phyloP scores from a whole-genome alignment of 1,140 invertebrate species.

The Papilio aristodemus region DNA sequence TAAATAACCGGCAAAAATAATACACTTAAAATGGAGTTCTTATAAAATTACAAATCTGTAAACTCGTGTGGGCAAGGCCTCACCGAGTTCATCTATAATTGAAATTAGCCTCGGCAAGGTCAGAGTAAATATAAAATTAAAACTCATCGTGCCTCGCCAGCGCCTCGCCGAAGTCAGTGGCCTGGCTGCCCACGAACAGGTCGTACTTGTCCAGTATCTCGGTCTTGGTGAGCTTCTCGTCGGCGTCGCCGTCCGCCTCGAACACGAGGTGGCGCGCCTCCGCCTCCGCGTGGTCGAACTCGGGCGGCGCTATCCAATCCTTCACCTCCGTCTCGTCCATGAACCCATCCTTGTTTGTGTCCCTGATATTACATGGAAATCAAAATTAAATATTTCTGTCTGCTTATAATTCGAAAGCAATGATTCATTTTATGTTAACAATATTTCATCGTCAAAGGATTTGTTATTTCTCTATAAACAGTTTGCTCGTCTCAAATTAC shows the following conservation, averaged over 20 bases:
- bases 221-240: conserved; percentile 93
- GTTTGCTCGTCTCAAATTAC: conserved; percentile 43
- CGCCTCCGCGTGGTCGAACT: conserved; percentile 98
- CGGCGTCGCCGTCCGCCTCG: conserved; percentile 94
- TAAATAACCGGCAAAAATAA: not conserved
- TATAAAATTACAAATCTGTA: not conserved
- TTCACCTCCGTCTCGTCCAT: conserved; percentile 93
- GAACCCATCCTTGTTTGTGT: conserved; percentile 93
- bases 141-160: conserved; percentile 96
- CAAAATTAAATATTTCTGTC: no score
- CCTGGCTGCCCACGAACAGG: conserved; percentile 98
- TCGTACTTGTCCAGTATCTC: conserved; percentile 98
- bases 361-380: no score
- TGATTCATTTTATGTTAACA: no score
- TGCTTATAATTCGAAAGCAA: no score
- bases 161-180: conserved; percentile 98
- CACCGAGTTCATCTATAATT: not conserved
- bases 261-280: conserved; percentile 98
- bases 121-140: conserved; percentile 67
- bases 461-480: no score
- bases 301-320: conserved; percentile 96
- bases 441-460: no score
- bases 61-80: not conserved
- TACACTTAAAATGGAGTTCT: not conserved
- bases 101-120: not conserved